Base-by-base conservation (phyloP, 2,113 vertebrate species). In the Syrrhaptes paradoxus region DNA sequence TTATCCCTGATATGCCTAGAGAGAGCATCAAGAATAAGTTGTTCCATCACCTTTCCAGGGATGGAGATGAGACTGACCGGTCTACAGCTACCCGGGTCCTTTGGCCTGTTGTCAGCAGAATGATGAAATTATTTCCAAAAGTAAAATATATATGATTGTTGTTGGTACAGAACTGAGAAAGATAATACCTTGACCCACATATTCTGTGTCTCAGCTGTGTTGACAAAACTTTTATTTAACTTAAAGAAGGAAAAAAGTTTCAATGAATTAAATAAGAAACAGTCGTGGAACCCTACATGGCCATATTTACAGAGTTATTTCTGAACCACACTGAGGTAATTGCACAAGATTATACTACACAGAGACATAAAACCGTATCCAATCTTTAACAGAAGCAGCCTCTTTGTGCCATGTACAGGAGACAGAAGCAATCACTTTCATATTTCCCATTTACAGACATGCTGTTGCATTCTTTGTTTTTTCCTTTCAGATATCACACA, bases 281-380 rank as follows among this genome's bases (percentile, higher is more conserved):
- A 76, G 67, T 34, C 74, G 22, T 46, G 67, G 89, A 94, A 83
- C 31, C 41, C 74, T 88, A 87, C n/a, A 43, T 22, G 43, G 81
- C 26, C 63, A 36, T 90, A 87, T 85, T 96, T 93, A 83, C 43
- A 66, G 76, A 81, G 81, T 80, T 80, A 93, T 96, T 93, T 87
- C 87, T 85, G 78, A 96, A 95, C 58, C 91, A 93, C 57, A 93
- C 63, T 94, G 71, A 90, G 87, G 82, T 87, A 96, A 96, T 97
- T 92, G 91, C 68, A 62, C 51, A 71, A 71, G 62, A 70, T 61
- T 84, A 90, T 74, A 88, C 62, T 85, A 90, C 65, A 88, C 75
- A 87, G 55, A 89, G 85, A 48, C 55, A 72, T 81, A 79, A 96
- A 79, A 73, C 77, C 87, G 83, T 84, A 88, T 77, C 80, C 71